Conservation (phyloP, 2,797 vertebrate genomes). For the Percopsis omiscomaycus region DNA sequence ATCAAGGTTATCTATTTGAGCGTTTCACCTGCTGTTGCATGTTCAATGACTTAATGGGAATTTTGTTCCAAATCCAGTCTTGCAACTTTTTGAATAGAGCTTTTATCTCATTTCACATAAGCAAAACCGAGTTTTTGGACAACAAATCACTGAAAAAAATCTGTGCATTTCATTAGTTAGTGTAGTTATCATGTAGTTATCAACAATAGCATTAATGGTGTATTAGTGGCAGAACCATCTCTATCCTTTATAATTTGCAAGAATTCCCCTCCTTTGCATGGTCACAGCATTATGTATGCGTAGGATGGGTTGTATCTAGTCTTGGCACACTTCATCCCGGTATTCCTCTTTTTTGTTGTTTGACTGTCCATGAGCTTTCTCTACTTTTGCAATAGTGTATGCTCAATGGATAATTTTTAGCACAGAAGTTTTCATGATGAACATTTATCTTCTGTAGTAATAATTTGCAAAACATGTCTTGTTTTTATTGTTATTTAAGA, state of each 20-base stretch:
- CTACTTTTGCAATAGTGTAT: constrained; percentile 6
- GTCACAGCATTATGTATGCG: neutral
- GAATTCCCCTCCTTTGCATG: neutral
- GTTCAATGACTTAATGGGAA: constrained; percentile 31
- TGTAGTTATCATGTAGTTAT: constrained; percentile 6
- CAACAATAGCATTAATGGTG: constrained; percentile 35
- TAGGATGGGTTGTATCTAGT: constrained; percentile 6
- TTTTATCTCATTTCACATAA: constrained; percentile 4
- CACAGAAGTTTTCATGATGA: constrained; percentile 56
- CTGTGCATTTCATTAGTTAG: constrained; percentile 2
- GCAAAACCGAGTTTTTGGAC: constrained; percentile 16
- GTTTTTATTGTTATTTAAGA: constrained; percentile 80
- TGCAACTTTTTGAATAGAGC: constrained; percentile 20
- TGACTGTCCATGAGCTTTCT: constrained; percentile 56
- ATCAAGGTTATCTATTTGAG: constrained; percentile 21
- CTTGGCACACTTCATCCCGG: constrained; percentile 38
- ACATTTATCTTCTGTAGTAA: constrained; percentile 56
- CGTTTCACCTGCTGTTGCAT: constrained; percentile 45
- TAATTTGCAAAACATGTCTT: constrained; percentile 65
- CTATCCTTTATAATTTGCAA: neutral
- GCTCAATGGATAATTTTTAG: constrained; percentile 61
- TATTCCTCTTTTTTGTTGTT: constrained; percentile 27
- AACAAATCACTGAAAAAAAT: constrained; percentile 18
- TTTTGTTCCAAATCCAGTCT: constrained; percentile 11
- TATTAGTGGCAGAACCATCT: constrained; percentile 24